phyloP scores from a whole-genome alignment of 2,113 vertebrate species.

The Salvelinus alpinus region DNA sequence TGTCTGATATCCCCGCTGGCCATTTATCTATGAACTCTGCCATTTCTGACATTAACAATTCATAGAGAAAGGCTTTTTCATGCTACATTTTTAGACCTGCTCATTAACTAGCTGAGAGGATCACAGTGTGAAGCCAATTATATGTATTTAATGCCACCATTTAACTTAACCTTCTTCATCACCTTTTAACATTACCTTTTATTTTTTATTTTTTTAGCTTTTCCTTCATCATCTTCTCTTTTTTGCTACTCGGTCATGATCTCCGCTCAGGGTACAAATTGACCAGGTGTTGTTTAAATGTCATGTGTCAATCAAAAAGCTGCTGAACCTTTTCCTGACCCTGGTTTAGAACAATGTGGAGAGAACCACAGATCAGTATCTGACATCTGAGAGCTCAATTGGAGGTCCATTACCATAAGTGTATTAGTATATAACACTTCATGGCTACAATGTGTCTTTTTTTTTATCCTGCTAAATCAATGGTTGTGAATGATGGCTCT shows the following conservation, averaged over 20 bases:
- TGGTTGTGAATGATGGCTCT: too few relatives aligned
- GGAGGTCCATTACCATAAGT: too few relatives aligned
- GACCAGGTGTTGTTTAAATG: background rate
- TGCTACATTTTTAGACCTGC: slow-evolving; percentile 47
- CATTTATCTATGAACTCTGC: slow-evolving; percentile 63
- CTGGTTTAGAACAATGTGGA: background rate
- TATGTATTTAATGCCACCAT: slow-evolving; percentile 11
- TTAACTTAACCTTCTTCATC: slow-evolving; percentile 5
- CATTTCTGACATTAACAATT: slow-evolving; percentile 58
- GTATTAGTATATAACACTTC: too few relatives aligned
- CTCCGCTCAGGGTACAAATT: background rate
- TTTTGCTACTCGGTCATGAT: background rate
- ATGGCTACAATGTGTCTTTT: too few relatives aligned
- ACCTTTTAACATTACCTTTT: slow-evolving; percentile 7
- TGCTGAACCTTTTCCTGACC: background rate
- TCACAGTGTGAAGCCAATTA: slow-evolving; percentile 64
- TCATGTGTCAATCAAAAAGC: background rate
- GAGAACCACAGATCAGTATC: background rate
- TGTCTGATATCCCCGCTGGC: slow-evolving; percentile 36
- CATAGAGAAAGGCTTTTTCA: slow-evolving; percentile 34
- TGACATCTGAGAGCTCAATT: too few relatives aligned
- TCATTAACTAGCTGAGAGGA: slow-evolving; percentile 52
- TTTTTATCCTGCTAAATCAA: too few relatives aligned
- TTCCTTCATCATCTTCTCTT: slow-evolving; percentile 17
- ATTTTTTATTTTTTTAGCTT: too few relatives aligned